Evolutionary conservation across 2,888 invertebrate species (phyloP), one percentile per base, ranked within the genome.

Genomic region (Bembecia ichneumoniformis): DNA sequence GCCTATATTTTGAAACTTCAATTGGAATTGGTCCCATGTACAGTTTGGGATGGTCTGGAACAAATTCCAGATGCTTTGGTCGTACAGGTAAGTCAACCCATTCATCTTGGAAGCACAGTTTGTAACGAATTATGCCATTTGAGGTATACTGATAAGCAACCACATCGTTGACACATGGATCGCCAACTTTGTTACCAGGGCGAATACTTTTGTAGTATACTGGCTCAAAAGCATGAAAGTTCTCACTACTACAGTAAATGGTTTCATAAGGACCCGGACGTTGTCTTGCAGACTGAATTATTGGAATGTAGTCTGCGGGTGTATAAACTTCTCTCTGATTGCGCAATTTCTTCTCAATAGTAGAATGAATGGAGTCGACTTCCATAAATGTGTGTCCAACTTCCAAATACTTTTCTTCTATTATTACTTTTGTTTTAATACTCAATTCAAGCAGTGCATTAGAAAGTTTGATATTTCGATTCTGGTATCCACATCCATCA

Each of bases 361-460:
- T 49, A 14, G 47, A 44, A 43, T 51, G 51, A 47, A 51, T 51
- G 34, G 49, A 49, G 48, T 57, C 57, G 10, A 52, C 52, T 47
- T 58, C 58, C 57, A 57, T 61, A 44, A 57, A 57, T 10, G 56
- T 58, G 48, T 59, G 59, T 36, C 59, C 59, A 47, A 55, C 53
- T 28, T 59, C 55, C 44, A 57, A 50, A 50, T 45, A 51, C 35
- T 53, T 57, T 55, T 58, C 58, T 40, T 50, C 51, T 9, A 58
- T 54, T 2, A 44, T 47, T 45, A 58, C 46, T n/a, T 59, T 59
- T 46, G 54, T 48, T 14, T 47, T 14, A 52, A 57, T 54, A 15
- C 52, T 53, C 20, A 54, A 40, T 49, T 43, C 51, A 1, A 62
- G 52, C 15, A 62, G 50, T 46, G 59, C 55, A 49, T 58, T 60